Base-by-base conservation (phyloP, 2,113 vertebrate species). In the Neotoma lepida region DNA sequence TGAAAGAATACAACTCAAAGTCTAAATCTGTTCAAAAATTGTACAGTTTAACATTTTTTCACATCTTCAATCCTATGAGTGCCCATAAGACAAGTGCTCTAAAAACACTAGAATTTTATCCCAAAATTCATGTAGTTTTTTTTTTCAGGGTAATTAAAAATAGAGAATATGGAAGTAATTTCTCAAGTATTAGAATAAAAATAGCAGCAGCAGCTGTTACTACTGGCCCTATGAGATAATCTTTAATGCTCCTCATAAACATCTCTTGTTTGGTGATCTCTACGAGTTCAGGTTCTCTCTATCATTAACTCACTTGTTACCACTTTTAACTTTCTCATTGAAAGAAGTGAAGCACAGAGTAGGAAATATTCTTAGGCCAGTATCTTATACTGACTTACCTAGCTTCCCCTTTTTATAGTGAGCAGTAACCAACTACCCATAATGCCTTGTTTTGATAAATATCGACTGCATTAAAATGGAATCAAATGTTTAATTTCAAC, bases 1-100 rank as follows among this genome's bases (percentile, higher is more conserved):
- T n/a, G n/a, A 94, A 96, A 70, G 33, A 88, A 51, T 64, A 86
- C 56, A 88, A 90, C 9, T 63, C 82, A 76, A 88, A 87, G 7
- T 71, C 90, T 90, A 76, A 92, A 92, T 85, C 9, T 88, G 6
- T 74, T 92, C 86, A 35, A 28, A 94, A 93, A 95, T 49, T 18
- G 35, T 49, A 84, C 12, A 94, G 1, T 61, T 88, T 85, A n/a
- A 56, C 49, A 90, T 30, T 76, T 78, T 90, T 12, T 85, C 28
- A 88, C 1, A 90, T 54, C 24, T 82, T 28, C n/a, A 61, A 82
- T 14, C 3, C 4, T 61, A 13, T 41, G 13, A 39, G 12, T 8
- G 15, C n/a, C 3, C 3, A 39, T 35, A 82, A 56, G 22, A 81
- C 6, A 39, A 35, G 22, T 82, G 35, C 33, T 89, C 70, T 86